Evolutionary conservation across 2,113 vertebrate species (phyloP).

Genomic region (Oncorhynchus kisutch): DNA sequence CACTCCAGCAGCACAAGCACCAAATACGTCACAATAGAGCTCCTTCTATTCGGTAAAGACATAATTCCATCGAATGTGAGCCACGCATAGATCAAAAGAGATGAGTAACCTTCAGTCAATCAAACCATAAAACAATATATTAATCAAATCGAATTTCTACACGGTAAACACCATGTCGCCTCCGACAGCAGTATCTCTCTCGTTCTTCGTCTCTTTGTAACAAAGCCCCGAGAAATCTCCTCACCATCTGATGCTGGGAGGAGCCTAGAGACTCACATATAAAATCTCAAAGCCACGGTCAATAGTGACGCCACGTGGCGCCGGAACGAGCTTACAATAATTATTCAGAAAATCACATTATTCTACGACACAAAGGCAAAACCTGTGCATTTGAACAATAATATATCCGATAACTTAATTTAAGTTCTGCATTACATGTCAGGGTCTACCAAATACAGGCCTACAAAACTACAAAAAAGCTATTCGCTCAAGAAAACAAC

Average conservation of each 20-base stretch:
- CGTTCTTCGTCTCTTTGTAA: too few species aligned
- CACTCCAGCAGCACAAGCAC: too few species aligned
- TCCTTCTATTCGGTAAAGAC: too few species aligned
- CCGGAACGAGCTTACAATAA: neutral
- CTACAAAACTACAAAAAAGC: neutral
- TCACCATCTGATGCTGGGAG: conserved; percentile 27
- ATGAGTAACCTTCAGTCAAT: neutral
- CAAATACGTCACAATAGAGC: too few species aligned
- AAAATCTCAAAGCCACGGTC: neutral
- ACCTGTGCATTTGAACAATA: neutral
- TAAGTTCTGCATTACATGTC: neutral
- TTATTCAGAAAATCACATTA: neutral
- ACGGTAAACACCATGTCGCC: too few species aligned
- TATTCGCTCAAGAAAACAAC: neutral
- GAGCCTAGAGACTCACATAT: neutral
- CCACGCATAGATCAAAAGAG: neutral
- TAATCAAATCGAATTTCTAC: neutral
- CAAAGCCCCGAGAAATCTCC: too few species aligned
- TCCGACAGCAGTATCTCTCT: too few species aligned
- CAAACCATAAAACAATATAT: neutral
- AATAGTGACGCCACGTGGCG: conserved; percentile 24
- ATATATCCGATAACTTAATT: neutral
- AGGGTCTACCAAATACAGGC: neutral
- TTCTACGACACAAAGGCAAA: neutral
- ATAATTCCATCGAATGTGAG: neutral